phyloP scores from a whole-genome alignment of 2,113 vertebrate species.

The Ptychochromis oligacanthus region DNA sequence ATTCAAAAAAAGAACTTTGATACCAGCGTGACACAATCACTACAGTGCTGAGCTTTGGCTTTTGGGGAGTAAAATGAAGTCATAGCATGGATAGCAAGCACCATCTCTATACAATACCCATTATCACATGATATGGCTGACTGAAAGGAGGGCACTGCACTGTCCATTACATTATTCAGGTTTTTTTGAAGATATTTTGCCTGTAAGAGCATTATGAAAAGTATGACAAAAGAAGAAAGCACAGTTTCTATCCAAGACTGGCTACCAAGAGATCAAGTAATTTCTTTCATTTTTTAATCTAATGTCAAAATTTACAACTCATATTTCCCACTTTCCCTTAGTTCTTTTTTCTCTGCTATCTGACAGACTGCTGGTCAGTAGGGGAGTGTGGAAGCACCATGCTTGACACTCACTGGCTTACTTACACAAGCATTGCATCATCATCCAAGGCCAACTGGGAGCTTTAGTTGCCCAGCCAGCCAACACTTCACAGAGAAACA shows the following conservation, averaged over 20 bases:
- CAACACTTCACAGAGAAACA: conserved; percentile 7
- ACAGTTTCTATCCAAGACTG: no score
- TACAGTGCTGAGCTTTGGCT: background rate
- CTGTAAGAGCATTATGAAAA: background rate
- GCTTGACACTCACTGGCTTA: conserved; percentile 37
- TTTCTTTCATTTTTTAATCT: background rate
- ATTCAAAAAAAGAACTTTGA: background rate
- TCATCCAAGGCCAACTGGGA: conserved; percentile 52
- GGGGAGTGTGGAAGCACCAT: conserved; percentile 42
- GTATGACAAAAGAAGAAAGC: background rate
- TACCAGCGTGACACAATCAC: background rate
- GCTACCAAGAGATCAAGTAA: background rate
- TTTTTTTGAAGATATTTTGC: background rate
- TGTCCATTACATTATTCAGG: background rate
- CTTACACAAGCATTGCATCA: conserved; percentile 57
- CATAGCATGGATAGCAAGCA: background rate
- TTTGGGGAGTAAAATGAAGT: conserved; percentile 7
- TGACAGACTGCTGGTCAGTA: conserved; percentile 57
- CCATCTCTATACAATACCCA: background rate
- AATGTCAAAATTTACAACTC: background rate
- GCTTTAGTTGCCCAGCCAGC: conserved; percentile 27
- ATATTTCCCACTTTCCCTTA: background rate
- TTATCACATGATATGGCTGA: background rate
- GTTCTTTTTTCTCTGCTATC: conserved; percentile 7
- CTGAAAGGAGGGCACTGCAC: background rate